A percentile compares a stretch with the other conserved stretches of the same genome.
phyloP scores from a whole-genome alignment of 2,797 vertebrate genomes.

The Craterocephalus amniculus region DNA sequence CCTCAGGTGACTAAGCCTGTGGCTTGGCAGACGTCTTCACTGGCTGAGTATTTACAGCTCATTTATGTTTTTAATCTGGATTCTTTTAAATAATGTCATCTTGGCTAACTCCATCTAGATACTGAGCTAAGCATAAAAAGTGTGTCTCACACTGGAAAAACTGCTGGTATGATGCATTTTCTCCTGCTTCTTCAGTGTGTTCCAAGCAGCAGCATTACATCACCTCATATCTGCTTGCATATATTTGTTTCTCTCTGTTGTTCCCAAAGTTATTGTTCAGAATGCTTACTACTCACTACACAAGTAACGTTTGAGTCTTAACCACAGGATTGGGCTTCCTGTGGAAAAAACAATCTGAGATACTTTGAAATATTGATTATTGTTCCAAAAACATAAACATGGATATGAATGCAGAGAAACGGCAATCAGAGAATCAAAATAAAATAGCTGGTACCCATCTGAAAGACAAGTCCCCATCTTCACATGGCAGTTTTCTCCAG shows the following conservation, averaged over 20 bases:
- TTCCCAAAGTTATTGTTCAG: not conserved
- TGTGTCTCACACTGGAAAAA: not conserved
- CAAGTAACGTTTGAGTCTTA: not conserved
- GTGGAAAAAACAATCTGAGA: not conserved
- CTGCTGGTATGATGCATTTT: not conserved
- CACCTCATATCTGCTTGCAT: not conserved
- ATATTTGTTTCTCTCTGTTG: too few species aligned
- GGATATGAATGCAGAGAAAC: not conserved
- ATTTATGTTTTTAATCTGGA: too few species aligned
- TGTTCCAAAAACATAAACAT: not conserved
- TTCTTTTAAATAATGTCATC: not conserved
- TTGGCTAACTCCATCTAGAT: not conserved
- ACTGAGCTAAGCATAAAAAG: not conserved
- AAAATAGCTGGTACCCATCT: slow-evolving; percentile 81
- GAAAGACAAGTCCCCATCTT: slow-evolving; percentile 84
- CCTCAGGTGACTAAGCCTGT: too few species aligned
- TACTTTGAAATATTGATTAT: not conserved
- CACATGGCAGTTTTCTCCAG: slow-evolving; percentile 85
- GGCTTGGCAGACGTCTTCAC: too few species aligned
- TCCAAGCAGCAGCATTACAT: not conserved
- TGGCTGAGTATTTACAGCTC: too few species aligned
- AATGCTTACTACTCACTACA: not conserved
- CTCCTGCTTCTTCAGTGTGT: not conserved
- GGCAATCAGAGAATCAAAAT: not conserved
- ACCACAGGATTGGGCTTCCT: not conserved